Conservation (phyloP, 2,113 vertebrate genomes). For the Ochotona princeps region DNA sequence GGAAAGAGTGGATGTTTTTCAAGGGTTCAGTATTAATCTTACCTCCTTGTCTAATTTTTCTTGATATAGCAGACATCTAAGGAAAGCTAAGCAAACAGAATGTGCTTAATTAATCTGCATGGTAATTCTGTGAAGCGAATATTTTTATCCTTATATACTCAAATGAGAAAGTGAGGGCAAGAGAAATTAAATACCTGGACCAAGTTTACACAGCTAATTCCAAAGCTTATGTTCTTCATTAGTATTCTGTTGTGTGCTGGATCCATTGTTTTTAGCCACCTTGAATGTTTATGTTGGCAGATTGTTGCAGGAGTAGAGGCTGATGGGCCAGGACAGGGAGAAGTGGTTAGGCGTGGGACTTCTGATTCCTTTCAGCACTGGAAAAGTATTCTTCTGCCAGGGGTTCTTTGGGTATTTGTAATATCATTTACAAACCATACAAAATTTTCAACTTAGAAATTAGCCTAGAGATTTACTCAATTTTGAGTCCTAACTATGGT, state of each 20-base stretch:
- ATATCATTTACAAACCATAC: too few species aligned
- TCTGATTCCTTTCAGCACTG: background rate
- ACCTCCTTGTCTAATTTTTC: background rate
- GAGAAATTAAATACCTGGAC: background rate
- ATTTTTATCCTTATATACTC: slow-evolving; percentile 10
- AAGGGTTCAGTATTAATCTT: background rate
- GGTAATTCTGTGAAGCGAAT: background rate
- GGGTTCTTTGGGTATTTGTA: too few species aligned
- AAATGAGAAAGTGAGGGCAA: slow-evolving; percentile 4
- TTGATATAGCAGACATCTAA: background rate
- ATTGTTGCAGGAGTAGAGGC: background rate
- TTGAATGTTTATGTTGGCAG: background rate
- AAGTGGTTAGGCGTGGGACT: background rate
- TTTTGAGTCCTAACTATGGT: too few species aligned
- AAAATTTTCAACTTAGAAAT: too few species aligned
- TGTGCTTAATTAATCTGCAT: background rate
- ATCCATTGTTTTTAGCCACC: background rate
- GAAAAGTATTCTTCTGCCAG: too few species aligned
- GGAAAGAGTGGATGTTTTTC: background rate
- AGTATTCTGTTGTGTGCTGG: background rate
- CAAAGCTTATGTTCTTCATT: background rate
- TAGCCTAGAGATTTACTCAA: too few species aligned
- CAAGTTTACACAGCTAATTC: background rate
- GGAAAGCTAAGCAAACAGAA: background rate
- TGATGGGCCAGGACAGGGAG: background rate